These are phyloP conservation scores for Hydrotaea diabolus DNA, from an alignment of 2,888 invertebrate genomes.

Conservation along the genomic window DNA sequence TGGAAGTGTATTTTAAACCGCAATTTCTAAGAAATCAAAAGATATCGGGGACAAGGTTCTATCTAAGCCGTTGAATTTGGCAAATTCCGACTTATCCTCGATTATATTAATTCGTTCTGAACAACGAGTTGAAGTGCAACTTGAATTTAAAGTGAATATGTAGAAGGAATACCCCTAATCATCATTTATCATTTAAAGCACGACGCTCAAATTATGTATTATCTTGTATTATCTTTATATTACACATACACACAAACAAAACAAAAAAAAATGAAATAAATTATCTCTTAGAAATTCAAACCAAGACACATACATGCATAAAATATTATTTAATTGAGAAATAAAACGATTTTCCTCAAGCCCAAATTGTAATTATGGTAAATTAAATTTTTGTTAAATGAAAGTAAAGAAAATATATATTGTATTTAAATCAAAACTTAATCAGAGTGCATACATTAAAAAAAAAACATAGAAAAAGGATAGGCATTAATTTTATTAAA, in stretches of 20 bases:
- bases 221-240: constrained; percentile 26
- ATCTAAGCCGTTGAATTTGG: too few species aligned
- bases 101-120: too few species aligned
- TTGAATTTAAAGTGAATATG: too few species aligned
- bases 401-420: constrained; percentile 33
- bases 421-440: constrained; percentile 30
- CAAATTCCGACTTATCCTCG: too few species aligned
- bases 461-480: not conserved
- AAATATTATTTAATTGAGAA: constrained; percentile 51
- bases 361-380: constrained; percentile 55
- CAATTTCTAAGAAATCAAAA: too few species aligned
- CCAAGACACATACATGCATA: constrained; percentile 28
- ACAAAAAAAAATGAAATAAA: constrained; percentile 27
- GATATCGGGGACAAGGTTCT: too few species aligned
- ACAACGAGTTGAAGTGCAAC: too few species aligned
- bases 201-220: constrained; percentile 37
- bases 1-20: too few species aligned
- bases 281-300: constrained; percentile 37
- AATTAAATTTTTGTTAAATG: constrained; percentile 38
- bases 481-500: not conserved
- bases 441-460: not conserved
- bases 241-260: not conserved
- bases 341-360: constrained; percentile 30
- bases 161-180: too few species aligned
- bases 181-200: not conserved